Conservation (phyloP, 2,797 vertebrate species). For the Podargus strigoides region DNA sequence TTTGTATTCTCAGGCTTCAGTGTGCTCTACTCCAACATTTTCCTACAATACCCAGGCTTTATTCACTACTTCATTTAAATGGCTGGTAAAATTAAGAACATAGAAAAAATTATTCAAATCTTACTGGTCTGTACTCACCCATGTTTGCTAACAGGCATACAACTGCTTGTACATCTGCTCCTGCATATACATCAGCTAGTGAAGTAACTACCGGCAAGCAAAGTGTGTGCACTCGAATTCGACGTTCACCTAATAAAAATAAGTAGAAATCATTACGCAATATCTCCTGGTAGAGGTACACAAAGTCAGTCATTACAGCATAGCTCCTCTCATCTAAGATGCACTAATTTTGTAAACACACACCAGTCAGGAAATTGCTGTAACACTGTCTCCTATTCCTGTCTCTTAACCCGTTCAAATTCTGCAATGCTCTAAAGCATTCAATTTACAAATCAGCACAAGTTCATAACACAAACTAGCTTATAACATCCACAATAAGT, state of each 20-base stretch:
- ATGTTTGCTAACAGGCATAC: slow-evolving; percentile 93
- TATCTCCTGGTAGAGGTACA: neutral
- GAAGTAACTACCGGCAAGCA: slow-evolving; percentile 94
- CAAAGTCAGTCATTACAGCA: neutral
- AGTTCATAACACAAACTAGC: neutral
- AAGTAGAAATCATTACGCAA: neutral
- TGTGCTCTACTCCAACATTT: neutral
- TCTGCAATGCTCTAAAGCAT: neutral
- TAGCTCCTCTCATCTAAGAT: neutral
- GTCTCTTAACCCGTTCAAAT: neutral
- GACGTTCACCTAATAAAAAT: slow-evolving; percentile 83
- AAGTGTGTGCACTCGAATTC: slow-evolving; percentile 93
- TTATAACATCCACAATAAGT: neutral
- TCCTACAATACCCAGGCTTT: neutral
- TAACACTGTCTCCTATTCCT: neutral
- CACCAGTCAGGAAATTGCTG: neutral
- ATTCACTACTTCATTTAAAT: neutral
- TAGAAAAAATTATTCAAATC: neutral
- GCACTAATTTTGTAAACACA: neutral
- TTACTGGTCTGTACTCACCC: slow-evolving; percentile 79
- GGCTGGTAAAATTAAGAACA: neutral
- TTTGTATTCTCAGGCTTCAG: neutral
- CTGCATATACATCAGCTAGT: slow-evolving; percentile 89
- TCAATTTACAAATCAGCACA: neutral
- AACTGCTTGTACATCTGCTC: slow-evolving; percentile 91